Conservation (phyloP, 2,888 invertebrate genomes). For the Colletes collaris region DNA sequence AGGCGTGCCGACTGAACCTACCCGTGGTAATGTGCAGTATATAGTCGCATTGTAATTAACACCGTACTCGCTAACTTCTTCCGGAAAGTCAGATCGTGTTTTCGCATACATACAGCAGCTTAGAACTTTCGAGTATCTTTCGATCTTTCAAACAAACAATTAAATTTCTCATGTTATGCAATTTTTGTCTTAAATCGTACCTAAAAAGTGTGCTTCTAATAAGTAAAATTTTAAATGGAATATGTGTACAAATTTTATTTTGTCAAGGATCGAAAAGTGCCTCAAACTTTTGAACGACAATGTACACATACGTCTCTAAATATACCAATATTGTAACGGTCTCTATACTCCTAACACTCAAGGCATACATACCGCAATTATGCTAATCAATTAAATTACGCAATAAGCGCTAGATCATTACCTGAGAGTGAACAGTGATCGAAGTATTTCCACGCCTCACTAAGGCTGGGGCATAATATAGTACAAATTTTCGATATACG, state of each 20-base stretch:
- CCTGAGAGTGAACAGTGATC: neutral
- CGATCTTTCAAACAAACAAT: no score
- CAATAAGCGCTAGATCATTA: slow-evolving; percentile 5
- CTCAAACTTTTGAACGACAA: no score
- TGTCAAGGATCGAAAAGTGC: no score
- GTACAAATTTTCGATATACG: no score
- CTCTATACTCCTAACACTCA: neutral
- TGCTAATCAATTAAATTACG: slow-evolving; percentile 19
- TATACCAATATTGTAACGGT: slow-evolving; percentile 15
- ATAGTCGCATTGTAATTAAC: slow-evolving; percentile 66
- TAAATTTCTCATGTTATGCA: no score
- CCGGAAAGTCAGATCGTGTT: slow-evolving; percentile 34
- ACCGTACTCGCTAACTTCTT: slow-evolving; percentile 45
- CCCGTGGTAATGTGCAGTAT: slow-evolving; percentile 47
- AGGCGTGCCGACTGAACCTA: slow-evolving; percentile 58
- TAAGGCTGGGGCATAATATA: no score
- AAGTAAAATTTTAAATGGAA: no score
- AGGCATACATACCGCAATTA: slow-evolving; percentile 13
- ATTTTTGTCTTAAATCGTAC: no score
- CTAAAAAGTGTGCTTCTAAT: no score
- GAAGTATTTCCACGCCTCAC: neutral
- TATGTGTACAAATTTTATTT: no score
- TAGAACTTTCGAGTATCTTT: no score
- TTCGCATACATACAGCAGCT: no score
- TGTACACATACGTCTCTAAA: slow-evolving; percentile 15